These are phyloP conservation scores for Cottoperca gobio DNA, from an alignment of 2,797 vertebrate species.

Conservation along the genomic window DNA sequence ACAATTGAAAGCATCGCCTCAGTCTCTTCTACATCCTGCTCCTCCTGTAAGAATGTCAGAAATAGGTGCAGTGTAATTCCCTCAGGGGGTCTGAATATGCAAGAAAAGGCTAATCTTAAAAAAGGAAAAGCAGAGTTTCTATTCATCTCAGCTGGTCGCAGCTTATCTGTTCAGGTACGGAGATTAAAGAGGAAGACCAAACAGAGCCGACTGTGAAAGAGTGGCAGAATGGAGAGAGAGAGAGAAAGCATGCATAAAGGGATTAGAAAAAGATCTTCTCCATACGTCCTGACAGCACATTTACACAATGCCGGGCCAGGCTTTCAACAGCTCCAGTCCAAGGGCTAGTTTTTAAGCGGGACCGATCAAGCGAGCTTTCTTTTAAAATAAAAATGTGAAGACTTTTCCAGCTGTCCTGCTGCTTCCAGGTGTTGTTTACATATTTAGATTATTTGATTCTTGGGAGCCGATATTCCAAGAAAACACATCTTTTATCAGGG, in stretches of 20 bases:
- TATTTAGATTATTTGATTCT: constrained; percentile 3
- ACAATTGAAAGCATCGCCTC: constrained; percentile 6
- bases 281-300: constrained; percentile 67
- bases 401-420: not conserved
- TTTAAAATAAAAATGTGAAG: constrained; percentile 1
- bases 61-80: not conserved
- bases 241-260: constrained; percentile 50
- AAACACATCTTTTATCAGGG: constrained; percentile 5
- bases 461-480: not conserved
- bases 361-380: constrained; percentile 29
- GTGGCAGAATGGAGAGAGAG: constrained; percentile 22
- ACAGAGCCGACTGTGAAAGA: constrained; percentile 40
- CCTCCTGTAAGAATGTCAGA: not conserved
- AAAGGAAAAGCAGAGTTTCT: constrained; percentile 17
- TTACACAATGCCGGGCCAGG: constrained; percentile 45
- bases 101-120: constrained; percentile 9
- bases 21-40: not conserved
- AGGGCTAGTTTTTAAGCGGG: constrained; percentile 24
- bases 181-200: constrained; percentile 40
- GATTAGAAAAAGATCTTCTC: constrained; percentile 72
- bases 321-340: constrained; percentile 38
- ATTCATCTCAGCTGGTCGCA: constrained; percentile 44
- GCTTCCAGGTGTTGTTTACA: constrained; percentile 14
- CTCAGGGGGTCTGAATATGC: not conserved
- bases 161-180: constrained; percentile 45